These are phyloP conservation scores for Phaonia tiefii DNA, from an alignment of 2,888 invertebrate species.

Conservation along the genomic window DNA sequence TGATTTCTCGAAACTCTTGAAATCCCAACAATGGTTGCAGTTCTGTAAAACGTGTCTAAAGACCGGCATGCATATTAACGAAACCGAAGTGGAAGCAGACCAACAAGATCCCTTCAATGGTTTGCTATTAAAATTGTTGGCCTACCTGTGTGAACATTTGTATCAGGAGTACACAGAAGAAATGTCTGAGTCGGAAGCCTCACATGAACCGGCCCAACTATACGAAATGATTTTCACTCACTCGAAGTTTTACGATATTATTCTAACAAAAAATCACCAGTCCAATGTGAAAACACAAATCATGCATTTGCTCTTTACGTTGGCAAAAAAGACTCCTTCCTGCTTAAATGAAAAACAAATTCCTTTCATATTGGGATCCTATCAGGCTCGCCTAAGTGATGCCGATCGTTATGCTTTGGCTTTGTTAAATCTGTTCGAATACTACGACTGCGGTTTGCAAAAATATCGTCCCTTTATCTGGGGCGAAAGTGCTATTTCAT, in stretches of 20 bases:
- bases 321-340: constrained; percentile 84
- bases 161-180: constrained; percentile 80
- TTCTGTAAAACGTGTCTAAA: constrained; percentile 86
- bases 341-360: constrained; percentile 86
- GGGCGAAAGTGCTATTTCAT: constrained; percentile 89
- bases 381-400: constrained; percentile 86
- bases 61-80: constrained; percentile 82
- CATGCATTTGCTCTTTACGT: constrained; percentile 84
- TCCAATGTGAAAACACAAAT: constrained; percentile 83
- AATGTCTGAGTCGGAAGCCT: constrained; percentile 73
- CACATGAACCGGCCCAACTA: constrained; percentile 80
- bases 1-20: constrained; percentile 77
- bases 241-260: constrained; percentile 88
- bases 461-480: constrained; percentile 90
- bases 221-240: constrained; percentile 89
- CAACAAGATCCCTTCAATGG: constrained; percentile 78
- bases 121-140: constrained; percentile 82
- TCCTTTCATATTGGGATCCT: constrained; percentile 89
- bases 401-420: constrained; percentile 87
- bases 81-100: constrained; percentile 70
- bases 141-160: constrained; percentile 82
- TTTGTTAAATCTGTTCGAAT: constrained; percentile 86
- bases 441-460: constrained; percentile 84
- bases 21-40: constrained; percentile 82
- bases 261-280: constrained; percentile 81